Conservation (phyloP, 2,113 vertebrate genomes). For the Epinephelus moara region DNA sequence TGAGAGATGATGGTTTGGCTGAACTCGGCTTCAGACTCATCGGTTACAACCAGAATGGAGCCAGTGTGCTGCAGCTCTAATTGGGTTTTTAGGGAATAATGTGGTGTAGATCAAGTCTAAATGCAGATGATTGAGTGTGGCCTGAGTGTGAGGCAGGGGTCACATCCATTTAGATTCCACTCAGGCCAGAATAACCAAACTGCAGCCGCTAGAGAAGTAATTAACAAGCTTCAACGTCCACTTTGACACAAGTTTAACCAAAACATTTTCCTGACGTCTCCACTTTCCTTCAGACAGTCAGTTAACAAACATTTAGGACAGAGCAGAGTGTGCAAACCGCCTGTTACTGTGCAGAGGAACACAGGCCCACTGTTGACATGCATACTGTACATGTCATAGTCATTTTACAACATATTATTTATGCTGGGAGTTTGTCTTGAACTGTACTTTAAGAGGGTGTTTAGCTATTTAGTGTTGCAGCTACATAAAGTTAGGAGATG, state of each 20-base stretch:
- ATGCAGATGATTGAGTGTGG: constrained; percentile 19
- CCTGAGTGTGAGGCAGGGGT: constrained; percentile 13
- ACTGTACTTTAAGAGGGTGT: not conserved
- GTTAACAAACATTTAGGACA: not conserved
- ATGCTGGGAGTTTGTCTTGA: not conserved
- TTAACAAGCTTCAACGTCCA: constrained; percentile 13
- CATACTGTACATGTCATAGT: constrained; percentile 7
- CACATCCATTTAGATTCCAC: constrained; percentile 47
- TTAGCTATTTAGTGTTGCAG: not conserved
- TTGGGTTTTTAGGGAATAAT: constrained; percentile 30
- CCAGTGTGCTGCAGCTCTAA: constrained; percentile 32
- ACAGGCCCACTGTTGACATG: constrained; percentile 11
- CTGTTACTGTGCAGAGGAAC: constrained; percentile 4
- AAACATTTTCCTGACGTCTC: constrained; percentile 7
- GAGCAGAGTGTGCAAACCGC: not conserved
- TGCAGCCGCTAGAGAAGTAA: constrained; percentile 6
- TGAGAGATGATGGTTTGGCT: constrained; percentile 25
- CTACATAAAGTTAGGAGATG: not conserved
- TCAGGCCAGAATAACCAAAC: constrained; percentile 20
- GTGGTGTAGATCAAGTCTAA: constrained; percentile 19
- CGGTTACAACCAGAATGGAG: constrained; percentile 9
- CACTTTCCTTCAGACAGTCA: not conserved
- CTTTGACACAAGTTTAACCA: constrained; percentile 3
- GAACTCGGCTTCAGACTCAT: constrained; percentile 32
- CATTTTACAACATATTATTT: constrained; percentile 2